Evolutionary conservation across 2,888 invertebrate species (phyloP), one percentile per base, ranked within the genome.

Genomic region (Cantharis rufa): DNA sequence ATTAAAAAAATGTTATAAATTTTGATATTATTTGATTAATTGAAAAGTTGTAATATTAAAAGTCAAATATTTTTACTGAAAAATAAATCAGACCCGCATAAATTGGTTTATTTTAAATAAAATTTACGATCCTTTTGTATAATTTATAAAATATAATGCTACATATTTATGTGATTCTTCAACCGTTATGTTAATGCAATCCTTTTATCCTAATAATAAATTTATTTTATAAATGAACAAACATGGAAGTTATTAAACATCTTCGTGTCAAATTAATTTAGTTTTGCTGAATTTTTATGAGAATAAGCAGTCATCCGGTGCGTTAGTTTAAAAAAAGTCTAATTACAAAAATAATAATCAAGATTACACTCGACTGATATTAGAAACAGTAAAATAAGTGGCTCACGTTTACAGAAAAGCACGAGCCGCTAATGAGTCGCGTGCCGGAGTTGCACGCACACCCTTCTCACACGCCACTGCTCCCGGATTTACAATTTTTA

Each of bases 381-480:
- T 75, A 75, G 68, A 48, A 75, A 69, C 68, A 69, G 71, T 69
- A 27, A 73, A 66, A 66, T 48, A 70, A 76, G 76, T 78, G 76
- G 76, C 72, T 74, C 78, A 73, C 70, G 76, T 73, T 78, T 71
- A 21, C 21, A 71, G 68, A 21, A 48, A 69, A 69, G 76, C 78
- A 76, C 75, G 75, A 73, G 78, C 76, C 78, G 75, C 78, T 78
- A 78, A 75, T 78, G 73, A 68, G 24, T 78, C 72, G 75, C 78
- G 78, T 78, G 78, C 70, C 68, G 7, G 10, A 61, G 27, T 71
- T 64, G 68, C 74, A 77, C 74, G 71, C 77, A 77, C 62, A 48
- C 61, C 73, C 68, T 27, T 61, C 61, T 24, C 68, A 78, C 77
- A 78, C 77, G 77, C 77, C 74, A 71, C 72, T 78, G 76, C 72